Percentiles rank a stretch among this genome's conserved stretches.
Conservation (phyloP, 1,140 invertebrate species). For the Sarcophaga bullata region DNA sequence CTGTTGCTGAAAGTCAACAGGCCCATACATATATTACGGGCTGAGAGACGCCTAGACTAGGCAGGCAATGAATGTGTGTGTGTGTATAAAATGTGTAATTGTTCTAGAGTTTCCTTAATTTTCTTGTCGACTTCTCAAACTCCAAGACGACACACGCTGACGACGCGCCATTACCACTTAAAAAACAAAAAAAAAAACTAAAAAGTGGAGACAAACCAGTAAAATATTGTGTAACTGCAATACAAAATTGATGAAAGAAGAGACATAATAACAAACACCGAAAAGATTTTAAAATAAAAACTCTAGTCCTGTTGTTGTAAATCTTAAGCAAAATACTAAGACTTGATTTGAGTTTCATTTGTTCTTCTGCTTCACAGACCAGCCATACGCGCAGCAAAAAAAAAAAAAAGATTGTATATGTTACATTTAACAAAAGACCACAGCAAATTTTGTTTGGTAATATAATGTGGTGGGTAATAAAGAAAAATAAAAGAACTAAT, state of each 20-base stretch:
- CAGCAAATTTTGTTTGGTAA: not conserved
- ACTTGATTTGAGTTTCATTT: constrained; percentile 1
- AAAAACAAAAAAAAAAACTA: not conserved
- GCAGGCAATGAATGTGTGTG: not conserved
- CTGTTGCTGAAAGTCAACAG: not conserved
- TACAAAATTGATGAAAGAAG: constrained; percentile 2
- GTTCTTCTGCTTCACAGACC: not conserved
- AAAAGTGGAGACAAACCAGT: too few relatives aligned
- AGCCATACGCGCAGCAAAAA: not conserved
- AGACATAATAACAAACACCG: too few relatives aligned
- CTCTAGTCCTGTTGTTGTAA: constrained; percentile 6
- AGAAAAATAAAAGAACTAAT: not conserved
- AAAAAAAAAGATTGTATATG: not conserved
- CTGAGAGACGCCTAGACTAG: not conserved
- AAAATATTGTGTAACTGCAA: not conserved
- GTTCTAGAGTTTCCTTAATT: constrained; percentile 13
- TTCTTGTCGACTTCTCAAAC: not conserved
- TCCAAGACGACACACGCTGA: constrained; percentile 17
- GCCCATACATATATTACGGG: not conserved
- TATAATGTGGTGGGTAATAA: not conserved
- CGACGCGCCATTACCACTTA: constrained; percentile 11
- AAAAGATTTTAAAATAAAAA: not conserved
- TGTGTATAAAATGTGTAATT: constrained; percentile 18
- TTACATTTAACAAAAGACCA: constrained; percentile 19
- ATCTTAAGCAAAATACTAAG: constrained; percentile 6